These are phyloP conservation scores for Temnothorax nylanderi DNA, from an alignment of 1,140 invertebrate genomes.

Conservation along the genomic window DNA sequence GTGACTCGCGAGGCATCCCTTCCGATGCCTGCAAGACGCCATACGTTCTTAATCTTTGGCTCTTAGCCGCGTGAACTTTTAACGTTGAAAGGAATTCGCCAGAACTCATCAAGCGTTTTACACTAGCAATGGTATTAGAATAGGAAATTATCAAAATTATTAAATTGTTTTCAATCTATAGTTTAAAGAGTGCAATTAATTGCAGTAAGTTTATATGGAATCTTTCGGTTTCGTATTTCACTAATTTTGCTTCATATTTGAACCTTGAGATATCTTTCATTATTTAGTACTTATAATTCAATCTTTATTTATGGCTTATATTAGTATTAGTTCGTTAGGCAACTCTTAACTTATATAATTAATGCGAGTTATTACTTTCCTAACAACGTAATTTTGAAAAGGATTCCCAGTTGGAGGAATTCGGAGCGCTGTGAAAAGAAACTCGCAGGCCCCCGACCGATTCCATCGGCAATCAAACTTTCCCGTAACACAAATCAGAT, in stretches of 20 bases:
- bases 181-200: neutral
- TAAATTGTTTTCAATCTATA: neutral
- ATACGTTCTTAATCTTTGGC: constrained; percentile 17
- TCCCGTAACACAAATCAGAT: constrained; percentile 69
- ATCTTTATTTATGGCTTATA: neutral
- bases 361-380: constrained; percentile 4
- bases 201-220: neutral
- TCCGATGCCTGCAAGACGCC: neutral
- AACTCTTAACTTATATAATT: neutral
- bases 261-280: neutral
- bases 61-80: constrained; percentile 35
- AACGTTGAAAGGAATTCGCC: neutral
- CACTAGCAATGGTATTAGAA: neutral
- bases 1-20: constrained; percentile 11
- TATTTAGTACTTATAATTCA: neutral
- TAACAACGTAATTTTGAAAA: constrained; percentile 21
- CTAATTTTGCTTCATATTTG: neutral
- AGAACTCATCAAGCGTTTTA: neutral
- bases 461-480: constrained; percentile 71
- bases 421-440: neutral
- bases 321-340: neutral
- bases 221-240: neutral
- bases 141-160: neutral
- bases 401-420: neutral
- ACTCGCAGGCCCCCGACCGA: neutral